Evolutionary conservation across 1,140 invertebrate genomes (phyloP).

Genomic region (Leptinotarsa undecemlineata): DNA sequence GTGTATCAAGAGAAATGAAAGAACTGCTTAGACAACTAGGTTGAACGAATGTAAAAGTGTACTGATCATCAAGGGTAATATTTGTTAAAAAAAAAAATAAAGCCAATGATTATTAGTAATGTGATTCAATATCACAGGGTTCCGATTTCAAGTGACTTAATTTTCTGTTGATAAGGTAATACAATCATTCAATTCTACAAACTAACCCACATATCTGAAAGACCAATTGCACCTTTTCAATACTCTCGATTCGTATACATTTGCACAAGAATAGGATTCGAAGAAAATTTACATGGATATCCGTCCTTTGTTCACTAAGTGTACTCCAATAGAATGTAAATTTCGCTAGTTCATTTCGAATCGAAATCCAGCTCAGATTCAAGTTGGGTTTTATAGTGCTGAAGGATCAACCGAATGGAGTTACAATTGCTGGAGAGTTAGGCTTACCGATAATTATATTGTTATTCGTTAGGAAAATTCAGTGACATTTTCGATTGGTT

Average conservation of each 20-base stretch:
- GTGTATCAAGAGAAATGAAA: too few relatives aligned
- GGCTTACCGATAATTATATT: not conserved
- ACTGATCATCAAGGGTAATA: too few relatives aligned
- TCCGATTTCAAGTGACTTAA: not conserved
- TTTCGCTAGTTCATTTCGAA: not conserved
- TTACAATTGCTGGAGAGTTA: not conserved
- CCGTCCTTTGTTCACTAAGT: constrained; percentile 21
- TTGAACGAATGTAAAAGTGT: too few relatives aligned
- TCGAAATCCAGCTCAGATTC: not conserved
- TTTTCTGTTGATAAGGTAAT: not conserved
- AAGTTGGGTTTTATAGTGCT: not conserved
- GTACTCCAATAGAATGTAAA: constrained; percentile 17
- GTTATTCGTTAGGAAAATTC: not conserved
- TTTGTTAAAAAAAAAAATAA: too few relatives aligned
- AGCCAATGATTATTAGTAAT: too few relatives aligned
- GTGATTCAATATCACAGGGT: too few relatives aligned
- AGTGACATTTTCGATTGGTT: too few relatives aligned
- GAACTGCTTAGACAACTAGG: too few relatives aligned
- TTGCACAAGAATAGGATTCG: constrained; percentile 30
- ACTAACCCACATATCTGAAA: not conserved
- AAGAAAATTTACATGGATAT: constrained; percentile 35
- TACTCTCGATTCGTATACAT: not conserved
- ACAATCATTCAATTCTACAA: not conserved
- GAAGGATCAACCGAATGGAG: constrained; percentile 6
- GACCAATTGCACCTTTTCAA: not conserved